Conservation (phyloP, 1,140 invertebrate species). For the Leptinotarsa texana region DNA sequence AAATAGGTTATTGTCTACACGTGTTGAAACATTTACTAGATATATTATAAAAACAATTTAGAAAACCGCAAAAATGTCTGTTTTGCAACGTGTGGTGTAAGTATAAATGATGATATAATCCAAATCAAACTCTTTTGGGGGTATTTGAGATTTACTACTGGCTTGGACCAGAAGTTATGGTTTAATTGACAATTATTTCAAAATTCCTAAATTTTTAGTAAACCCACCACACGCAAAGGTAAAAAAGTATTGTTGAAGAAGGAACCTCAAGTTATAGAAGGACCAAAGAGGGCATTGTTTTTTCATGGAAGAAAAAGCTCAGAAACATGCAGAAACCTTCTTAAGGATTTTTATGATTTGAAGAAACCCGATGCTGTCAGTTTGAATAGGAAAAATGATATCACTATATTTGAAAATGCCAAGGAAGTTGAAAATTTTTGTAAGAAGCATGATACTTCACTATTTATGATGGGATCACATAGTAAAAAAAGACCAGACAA, state of each 20-base stretch:
- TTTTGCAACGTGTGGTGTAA: constrained; percentile 51
- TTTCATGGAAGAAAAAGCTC: constrained; percentile 85
- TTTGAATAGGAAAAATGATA: constrained; percentile 80
- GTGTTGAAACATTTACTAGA: constrained; percentile 41
- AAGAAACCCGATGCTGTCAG: constrained; percentile 84
- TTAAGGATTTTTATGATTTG: constrained; percentile 87
- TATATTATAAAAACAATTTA: constrained; percentile 29
- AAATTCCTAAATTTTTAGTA: constrained; percentile 62
- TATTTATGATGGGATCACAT: constrained; percentile 90
- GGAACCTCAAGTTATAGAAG: constrained; percentile 89
- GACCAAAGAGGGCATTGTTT: constrained; percentile 82
- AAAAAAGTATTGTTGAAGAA: constrained; percentile 80
- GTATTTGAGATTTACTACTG: not conserved
- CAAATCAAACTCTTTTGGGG: not conserved
- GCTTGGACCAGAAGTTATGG: too few species aligned
- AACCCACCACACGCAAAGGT: constrained; percentile 86
- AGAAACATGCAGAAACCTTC: constrained; percentile 69
- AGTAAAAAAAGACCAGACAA: constrained; percentile 95
- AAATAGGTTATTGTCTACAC: constrained; percentile 38
- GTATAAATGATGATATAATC: constrained; percentile 23
- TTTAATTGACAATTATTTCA: not conserved
- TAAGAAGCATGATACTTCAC: constrained; percentile 82
- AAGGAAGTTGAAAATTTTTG: constrained; percentile 82
- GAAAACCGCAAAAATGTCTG: constrained; percentile 40
- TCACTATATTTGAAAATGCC: constrained; percentile 84